Conservation (phyloP, 2,113 vertebrate genomes). For the Struthidea cinerea region DNA sequence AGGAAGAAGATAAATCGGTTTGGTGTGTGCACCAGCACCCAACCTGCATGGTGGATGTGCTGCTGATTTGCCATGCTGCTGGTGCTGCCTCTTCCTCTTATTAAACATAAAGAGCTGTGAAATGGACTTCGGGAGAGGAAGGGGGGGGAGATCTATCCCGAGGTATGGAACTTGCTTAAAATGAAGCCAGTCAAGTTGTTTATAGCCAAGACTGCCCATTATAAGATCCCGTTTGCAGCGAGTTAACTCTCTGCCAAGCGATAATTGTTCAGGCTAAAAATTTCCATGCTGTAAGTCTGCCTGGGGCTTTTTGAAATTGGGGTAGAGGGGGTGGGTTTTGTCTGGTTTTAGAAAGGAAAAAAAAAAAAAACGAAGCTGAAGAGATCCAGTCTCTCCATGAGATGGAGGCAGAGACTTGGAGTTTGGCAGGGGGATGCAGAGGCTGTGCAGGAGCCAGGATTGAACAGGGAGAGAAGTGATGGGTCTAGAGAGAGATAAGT, state of each 20-base stretch:
- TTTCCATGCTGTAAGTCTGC: slow-evolving; percentile 22
- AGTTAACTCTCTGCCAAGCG: slow-evolving; percentile 15
- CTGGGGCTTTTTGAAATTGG: slow-evolving; percentile 14
- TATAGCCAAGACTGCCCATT: neutral
- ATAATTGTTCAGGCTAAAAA: slow-evolving; percentile 51
- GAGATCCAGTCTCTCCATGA: slow-evolving; percentile 49
- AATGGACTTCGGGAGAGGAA: neutral
- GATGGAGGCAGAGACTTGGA: slow-evolving; percentile 61
- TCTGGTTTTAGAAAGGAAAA: neutral
- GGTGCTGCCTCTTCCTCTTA: slow-evolving; percentile 18
- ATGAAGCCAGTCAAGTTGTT: slow-evolving; percentile 3
- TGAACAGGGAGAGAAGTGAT: neutral
- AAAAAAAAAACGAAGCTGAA: neutral
- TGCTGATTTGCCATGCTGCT: slow-evolving; percentile 4
- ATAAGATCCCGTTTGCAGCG: neutral
- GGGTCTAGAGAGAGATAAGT: neutral
- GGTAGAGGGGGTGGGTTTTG: neutral
- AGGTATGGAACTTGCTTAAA: neutral
- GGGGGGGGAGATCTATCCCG: neutral
- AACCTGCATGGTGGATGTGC: neutral
- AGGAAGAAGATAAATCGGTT: neutral
- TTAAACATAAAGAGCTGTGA: slow-evolving; percentile 34
- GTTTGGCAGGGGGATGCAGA: neutral
- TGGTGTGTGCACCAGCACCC: neutral
- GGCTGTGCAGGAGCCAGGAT: neutral